Conservation (phyloP, 1,140 invertebrate species). For the Pseudomyrmex pallidus region DNA sequence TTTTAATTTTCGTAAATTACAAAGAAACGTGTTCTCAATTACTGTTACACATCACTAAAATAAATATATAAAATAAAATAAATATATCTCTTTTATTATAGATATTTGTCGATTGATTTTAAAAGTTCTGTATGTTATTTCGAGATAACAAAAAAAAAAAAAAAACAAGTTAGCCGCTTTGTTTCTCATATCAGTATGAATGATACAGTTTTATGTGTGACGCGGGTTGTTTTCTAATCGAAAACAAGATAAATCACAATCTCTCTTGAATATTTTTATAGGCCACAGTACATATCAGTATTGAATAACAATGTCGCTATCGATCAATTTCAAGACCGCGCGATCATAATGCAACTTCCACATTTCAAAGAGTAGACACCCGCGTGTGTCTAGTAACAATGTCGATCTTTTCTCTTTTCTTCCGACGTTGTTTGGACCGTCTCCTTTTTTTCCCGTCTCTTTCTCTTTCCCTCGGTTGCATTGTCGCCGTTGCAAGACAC, state of each 20-base stretch:
- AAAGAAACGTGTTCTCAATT: no score
- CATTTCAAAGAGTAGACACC: not conserved
- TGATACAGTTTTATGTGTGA: not conserved
- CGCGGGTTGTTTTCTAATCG: not conserved
- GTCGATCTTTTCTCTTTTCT: not conserved
- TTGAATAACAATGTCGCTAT: constrained; percentile 25
- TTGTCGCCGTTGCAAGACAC: constrained; percentile 47
- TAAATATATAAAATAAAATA: not conserved
- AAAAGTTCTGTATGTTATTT: not conserved
- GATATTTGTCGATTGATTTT: not conserved
- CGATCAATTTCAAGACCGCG: constrained; percentile 41
- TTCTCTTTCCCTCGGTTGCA: constrained; percentile 30
- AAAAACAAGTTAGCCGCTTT: not conserved
- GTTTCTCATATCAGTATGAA: not conserved
- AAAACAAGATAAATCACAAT: constrained; percentile 55
- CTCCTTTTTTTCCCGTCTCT: not conserved
- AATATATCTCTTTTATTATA: not conserved
- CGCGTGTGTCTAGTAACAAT: not conserved
- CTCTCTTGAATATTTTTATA: constrained; percentile 44
- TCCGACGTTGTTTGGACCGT: not conserved
- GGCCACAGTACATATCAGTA: constrained; percentile 25
- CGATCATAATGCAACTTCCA: constrained; percentile 37
- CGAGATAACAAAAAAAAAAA: not conserved
- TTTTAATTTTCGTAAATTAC: no score
- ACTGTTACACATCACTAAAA: no score